These are phyloP conservation scores for Magallana ariakensis DNA, from an alignment of 1,140 invertebrate genomes.

Conservation along the genomic window DNA sequence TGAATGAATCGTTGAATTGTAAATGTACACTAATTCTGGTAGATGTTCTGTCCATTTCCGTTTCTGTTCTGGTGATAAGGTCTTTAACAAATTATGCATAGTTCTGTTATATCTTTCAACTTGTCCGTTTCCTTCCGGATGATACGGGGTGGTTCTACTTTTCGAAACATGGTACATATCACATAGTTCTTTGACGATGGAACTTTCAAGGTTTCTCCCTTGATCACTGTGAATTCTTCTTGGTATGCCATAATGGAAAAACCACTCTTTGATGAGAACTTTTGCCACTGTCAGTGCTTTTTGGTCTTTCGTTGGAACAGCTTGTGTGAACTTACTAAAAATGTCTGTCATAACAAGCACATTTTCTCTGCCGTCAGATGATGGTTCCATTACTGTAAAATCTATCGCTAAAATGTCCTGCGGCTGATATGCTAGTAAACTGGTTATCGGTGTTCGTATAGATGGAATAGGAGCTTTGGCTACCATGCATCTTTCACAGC, in stretches of 20 bases:
- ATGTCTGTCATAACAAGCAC: constrained; percentile 20
- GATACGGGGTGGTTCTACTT: constrained; percentile 48
- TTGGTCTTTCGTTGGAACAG: constrained; percentile 42
- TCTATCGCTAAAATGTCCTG: constrained; percentile 48
- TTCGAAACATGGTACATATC: constrained; percentile 29
- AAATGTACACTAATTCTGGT: background rate
- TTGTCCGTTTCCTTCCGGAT: constrained; percentile 42
- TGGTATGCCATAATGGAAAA: constrained; percentile 23
- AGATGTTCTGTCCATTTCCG: constrained; percentile 19
- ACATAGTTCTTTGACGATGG: constrained; percentile 42
- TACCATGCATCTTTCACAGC: constrained; percentile 54
- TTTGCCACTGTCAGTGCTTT: constrained; percentile 28
- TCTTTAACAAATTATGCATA: constrained; percentile 41
- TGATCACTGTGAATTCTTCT: constrained; percentile 43
- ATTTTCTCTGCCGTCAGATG: constrained; percentile 47
- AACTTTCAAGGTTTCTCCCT: constrained; percentile 43
- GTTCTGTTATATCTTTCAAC: constrained; percentile 44
- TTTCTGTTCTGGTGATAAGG: constrained; percentile 41
- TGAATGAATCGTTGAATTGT: constrained; percentile 42
- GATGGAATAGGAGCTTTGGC: constrained; percentile 42
- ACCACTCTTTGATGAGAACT: constrained; percentile 20
- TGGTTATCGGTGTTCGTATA: constrained; percentile 40
- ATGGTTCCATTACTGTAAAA: constrained; percentile 51
- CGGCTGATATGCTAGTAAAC: constrained; percentile 39
- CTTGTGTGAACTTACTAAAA: constrained; percentile 46